phyloP scores from a whole-genome alignment of 64 coral and sea anemone species.

The Montipora efflorescens region DNA sequence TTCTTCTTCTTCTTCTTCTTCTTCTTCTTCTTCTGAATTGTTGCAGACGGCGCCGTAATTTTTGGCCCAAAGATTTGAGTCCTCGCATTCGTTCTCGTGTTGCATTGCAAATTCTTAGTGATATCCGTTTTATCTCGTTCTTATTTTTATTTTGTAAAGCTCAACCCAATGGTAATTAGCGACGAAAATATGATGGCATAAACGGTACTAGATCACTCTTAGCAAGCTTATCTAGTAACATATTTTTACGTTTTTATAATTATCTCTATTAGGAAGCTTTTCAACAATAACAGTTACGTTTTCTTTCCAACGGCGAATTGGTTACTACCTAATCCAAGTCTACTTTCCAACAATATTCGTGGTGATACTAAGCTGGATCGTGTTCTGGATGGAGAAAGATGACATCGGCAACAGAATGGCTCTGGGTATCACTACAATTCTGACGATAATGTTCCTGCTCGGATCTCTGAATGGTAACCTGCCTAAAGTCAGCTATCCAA shows the following conservation, averaged over 20 bases:
- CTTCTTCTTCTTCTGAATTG: too few relatives aligned
- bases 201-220: too few relatives aligned
- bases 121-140: too few relatives aligned
- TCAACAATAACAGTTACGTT: slow-evolving; percentile 21
- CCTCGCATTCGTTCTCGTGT: too few relatives aligned
- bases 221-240: not conserved
- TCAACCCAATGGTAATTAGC: too few relatives aligned
- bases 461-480: slow-evolving; percentile 25
- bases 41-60: too few relatives aligned
- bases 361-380: slow-evolving; percentile 37
- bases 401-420: slow-evolving; percentile 35
- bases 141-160: too few relatives aligned
- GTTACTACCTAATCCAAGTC: slow-evolving; percentile 59
- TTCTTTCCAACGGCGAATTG: slow-evolving; percentile 7
- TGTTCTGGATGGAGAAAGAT: slow-evolving; percentile 39
- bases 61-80: too few relatives aligned
- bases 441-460: slow-evolving; percentile 48
- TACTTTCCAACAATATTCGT: slow-evolving; percentile 30
- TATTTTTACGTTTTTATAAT: not conserved
- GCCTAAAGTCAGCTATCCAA: slow-evolving; percentile 52
- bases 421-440: slow-evolving; percentile 52
- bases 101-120: too few relatives aligned
- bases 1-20: too few relatives aligned
- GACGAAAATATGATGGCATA: too few relatives aligned
- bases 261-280: not conserved